Evolutionary conservation across 2,888 invertebrate genomes (phyloP).

Genomic region (Entomobrya proxima): DNA sequence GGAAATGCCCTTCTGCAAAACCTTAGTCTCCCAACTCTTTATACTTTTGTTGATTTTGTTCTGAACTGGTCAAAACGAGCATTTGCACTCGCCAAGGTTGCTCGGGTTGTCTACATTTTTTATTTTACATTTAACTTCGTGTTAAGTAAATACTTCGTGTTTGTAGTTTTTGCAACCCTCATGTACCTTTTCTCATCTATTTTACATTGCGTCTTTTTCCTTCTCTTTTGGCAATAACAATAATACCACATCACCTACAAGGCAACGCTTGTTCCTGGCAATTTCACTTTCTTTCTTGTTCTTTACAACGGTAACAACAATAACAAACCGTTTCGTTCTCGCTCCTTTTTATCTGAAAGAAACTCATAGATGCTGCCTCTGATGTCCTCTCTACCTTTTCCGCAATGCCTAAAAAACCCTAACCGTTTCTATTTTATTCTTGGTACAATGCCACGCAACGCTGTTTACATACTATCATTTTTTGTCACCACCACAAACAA

Average conservation of each 20-base stretch:
- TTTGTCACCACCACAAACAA: not conserved
- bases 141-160: slow-evolving; percentile 6
- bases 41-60: too few species aligned
- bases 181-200: not conserved
- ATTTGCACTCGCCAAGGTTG: too few species aligned
- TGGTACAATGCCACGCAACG: not conserved
- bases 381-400: not conserved
- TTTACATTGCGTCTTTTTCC: slow-evolving; percentile 13
- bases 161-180: not conserved
- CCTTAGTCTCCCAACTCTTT: too few species aligned
- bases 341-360: not conserved
- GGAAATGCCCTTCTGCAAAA: too few species aligned
- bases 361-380: not conserved
- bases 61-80: too few species aligned
- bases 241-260: slow-evolving; percentile 36
- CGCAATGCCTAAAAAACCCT: not conserved
- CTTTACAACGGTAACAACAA: not conserved
- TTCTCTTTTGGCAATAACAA: slow-evolving; percentile 16
- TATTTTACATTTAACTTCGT: too few species aligned
- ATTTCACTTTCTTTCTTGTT: slow-evolving; percentile 18
- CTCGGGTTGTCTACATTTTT: too few species aligned
- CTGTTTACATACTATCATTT: slow-evolving; percentile 35
- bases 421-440: not conserved
- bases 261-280: slow-evolving; percentile 45
- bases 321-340: not conserved